Evolutionary conservation across 2,888 invertebrate genomes (phyloP).

Genomic region (Linnaemya vulpina): DNA sequence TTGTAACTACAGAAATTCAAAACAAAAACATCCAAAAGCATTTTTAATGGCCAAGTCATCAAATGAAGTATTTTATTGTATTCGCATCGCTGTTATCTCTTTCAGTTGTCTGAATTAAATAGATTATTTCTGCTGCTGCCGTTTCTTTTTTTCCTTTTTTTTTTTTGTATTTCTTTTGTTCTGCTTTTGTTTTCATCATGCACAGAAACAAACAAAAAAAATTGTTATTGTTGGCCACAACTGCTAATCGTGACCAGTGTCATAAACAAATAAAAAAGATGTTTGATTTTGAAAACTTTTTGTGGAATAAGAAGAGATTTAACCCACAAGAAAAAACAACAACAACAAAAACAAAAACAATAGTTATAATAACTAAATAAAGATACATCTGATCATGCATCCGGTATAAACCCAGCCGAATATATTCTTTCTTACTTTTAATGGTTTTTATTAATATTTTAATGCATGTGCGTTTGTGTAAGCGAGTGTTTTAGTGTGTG

Average conservation of each 20-base stretch:
- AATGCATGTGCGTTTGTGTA: neutral
- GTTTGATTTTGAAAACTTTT: constrained; percentile 18
- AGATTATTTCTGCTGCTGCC: constrained; percentile 26
- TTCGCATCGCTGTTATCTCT: constrained; percentile 12
- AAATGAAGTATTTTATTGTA: constrained; percentile 9
- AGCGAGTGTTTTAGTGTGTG: neutral
- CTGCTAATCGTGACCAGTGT: constrained; percentile 45
- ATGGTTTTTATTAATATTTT: neutral
- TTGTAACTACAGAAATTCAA: neutral
- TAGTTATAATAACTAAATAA: constrained; percentile 3
- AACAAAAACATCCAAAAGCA: constrained; percentile 16
- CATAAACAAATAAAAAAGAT: constrained; percentile 19
- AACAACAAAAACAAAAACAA: constrained; percentile 10
- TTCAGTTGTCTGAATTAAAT: constrained; percentile 6
- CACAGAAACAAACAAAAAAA: neutral
- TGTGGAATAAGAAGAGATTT: constrained; percentile 21
- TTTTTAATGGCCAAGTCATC: constrained; percentile 35
- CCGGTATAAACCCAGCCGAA: constrained; percentile 14
- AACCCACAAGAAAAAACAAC: neutral
- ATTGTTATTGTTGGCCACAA: constrained; percentile 20
- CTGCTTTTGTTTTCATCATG: constrained; percentile 23
- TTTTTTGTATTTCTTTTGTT: constrained; percentile 1
- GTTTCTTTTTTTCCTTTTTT: neutral
- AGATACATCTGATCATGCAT: constrained; percentile 15
- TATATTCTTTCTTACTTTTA: neutral